Evolutionary conservation across 2,113 vertebrate species (phyloP).

Genomic region (Hippocampus guttulatus): DNA sequence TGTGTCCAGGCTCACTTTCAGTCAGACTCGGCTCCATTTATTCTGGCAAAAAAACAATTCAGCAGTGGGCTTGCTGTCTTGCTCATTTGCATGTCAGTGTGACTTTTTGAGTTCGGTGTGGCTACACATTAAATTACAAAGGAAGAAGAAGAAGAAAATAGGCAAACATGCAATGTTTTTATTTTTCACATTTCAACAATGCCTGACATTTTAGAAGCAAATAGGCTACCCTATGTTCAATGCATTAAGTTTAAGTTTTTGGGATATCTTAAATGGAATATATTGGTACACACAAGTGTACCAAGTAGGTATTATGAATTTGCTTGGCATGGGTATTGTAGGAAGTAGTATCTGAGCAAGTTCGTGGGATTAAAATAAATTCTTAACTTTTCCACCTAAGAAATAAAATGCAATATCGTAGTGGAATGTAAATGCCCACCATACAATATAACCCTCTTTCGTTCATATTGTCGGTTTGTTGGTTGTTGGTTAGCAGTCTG

Average conservation of each 20-base stretch:
- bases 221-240: slow-evolving; percentile 6
- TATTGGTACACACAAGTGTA: not conserved
- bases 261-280: not conserved
- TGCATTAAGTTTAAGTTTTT: not conserved
- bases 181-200: not conserved
- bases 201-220: slow-evolving; percentile 11
- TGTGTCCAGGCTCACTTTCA: slow-evolving; percentile 28
- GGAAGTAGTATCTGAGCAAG: no score
- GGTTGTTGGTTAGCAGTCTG: no score
- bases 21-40: slow-evolving; percentile 16
- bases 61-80: slow-evolving; percentile 24
- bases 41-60: slow-evolving; percentile 25
- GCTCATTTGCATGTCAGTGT: slow-evolving; percentile 47
- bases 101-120: slow-evolving; percentile 14
- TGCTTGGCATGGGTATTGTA: no score
- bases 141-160: slow-evolving; percentile 9
- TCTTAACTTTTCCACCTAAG: no score
- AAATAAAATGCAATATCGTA: no score
- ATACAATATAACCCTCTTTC: no score
- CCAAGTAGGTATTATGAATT: no score
- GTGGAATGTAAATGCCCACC: no score
- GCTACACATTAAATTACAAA: slow-evolving; percentile 11
- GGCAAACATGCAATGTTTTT: slow-evolving; percentile 23
- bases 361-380: no score
- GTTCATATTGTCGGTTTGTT: no score